These are phyloP conservation scores for Rambutsinella grinnellia DNA, from an alignment of 2,888 invertebrate species.

Conservation along the genomic window DNA sequence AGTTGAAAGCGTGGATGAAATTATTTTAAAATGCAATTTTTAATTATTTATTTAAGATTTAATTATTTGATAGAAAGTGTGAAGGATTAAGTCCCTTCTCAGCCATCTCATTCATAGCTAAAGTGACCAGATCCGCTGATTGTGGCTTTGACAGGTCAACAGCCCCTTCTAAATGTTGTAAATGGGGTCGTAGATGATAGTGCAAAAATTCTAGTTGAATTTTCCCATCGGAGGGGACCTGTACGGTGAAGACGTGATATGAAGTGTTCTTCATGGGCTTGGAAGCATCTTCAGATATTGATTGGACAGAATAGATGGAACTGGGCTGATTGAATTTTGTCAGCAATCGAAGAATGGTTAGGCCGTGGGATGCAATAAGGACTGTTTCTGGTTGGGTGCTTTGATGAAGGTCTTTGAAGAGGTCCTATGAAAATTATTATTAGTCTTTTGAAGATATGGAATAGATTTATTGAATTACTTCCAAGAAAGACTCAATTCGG, in stretches of 20 bases:
- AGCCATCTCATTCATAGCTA: too few species aligned
- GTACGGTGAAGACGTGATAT: constrained; percentile 32
- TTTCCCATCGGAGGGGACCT: constrained; percentile 17
- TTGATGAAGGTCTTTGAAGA: background rate
- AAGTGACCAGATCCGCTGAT: too few species aligned
- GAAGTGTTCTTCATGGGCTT: constrained; percentile 37
- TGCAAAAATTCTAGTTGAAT: constrained; percentile 33
- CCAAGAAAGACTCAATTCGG: constrained; percentile 31
- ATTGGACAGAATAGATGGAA: constrained; percentile 3
- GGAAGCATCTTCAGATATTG: constrained; percentile 6
- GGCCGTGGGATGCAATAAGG: constrained; percentile 47
- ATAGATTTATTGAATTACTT: constrained; percentile 11
- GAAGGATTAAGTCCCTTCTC: too few species aligned
- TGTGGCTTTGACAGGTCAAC: too few species aligned
- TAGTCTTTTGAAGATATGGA: too few species aligned
- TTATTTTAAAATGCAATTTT: too few species aligned
- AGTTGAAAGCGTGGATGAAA: too few species aligned
- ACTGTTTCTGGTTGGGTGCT: constrained; percentile 20
- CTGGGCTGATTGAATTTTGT: background rate
- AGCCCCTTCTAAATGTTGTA: constrained; percentile 7
- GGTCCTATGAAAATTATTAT: constrained; percentile 4
- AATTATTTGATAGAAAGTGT: too few species aligned
- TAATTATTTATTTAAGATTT: too few species aligned
- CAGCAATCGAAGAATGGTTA: constrained; percentile 29
- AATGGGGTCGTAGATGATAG: constrained; percentile 20